These are phyloP conservation scores for Thalassarche chlororhynchos DNA, from an alignment of 2,113 vertebrate species.

Conservation along the genomic window DNA sequence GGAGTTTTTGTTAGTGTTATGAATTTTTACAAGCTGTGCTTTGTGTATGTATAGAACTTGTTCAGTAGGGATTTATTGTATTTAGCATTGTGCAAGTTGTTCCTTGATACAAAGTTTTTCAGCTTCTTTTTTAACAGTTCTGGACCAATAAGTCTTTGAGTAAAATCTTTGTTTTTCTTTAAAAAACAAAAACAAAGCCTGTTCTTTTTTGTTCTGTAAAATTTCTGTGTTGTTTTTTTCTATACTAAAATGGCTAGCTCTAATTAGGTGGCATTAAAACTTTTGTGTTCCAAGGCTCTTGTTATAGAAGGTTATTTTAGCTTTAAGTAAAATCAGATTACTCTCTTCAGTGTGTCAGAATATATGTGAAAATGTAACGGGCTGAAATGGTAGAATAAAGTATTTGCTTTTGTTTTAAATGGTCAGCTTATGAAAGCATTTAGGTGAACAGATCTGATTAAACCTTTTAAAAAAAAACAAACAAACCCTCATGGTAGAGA, in stretches of 20 bases:
- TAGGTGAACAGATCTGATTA: neutral
- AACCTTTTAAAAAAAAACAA: neutral
- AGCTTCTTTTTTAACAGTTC: neutral
- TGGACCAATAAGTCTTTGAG: constrained; percentile 3
- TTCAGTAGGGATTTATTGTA: constrained; percentile 31
- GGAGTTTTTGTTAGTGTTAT: neutral
- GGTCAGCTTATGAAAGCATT: neutral
- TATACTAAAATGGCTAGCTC: neutral
- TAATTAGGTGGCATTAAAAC: neutral
- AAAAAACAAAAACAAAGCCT: neutral
- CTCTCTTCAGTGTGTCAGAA: neutral
- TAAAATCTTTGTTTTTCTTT: constrained; percentile 32
- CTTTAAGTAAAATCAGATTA: neutral
- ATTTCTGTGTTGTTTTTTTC: neutral
- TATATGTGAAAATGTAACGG: neutral
- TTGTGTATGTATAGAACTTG: constrained; percentile 9
- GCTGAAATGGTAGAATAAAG: neutral
- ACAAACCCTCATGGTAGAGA: neutral
- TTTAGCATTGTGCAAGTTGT: neutral
- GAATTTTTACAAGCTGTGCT: constrained; percentile 20
- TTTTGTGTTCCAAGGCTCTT: neutral
- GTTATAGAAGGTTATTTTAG: neutral
- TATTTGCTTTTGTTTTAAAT: neutral
- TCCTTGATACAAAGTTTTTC: neutral
- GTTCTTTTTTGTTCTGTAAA: neutral